Evolutionary conservation across 1,140 invertebrate genomes (phyloP), one percentile per base, ranked within the genome.

Genomic region (Homarus americanus): DNA sequence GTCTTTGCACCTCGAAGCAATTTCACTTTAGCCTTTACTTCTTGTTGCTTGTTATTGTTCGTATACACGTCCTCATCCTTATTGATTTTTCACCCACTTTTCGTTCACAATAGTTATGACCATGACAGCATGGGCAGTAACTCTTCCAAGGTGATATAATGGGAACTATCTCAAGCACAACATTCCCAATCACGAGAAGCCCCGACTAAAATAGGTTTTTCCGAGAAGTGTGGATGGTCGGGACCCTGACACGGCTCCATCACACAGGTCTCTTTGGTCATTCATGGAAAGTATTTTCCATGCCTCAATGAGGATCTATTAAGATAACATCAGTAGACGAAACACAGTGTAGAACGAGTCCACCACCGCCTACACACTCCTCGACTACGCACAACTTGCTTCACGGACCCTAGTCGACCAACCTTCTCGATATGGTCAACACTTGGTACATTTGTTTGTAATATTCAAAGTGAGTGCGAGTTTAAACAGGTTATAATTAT

Each of bases 371-470:
- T 44, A 78, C 75, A 78, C 75, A 78, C 75, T n/a, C n/a, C 75
- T 40, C 75, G 36, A 78, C 75, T 78, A 78, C 75, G 75, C 75
- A 82, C 49, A 82, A 82, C 44, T 82, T 82, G 49, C 79, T 82
- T 82, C 79, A 82, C 79, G 49, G 17, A 15, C 24, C 9, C 15
- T 28, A 15, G 79, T 36, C 49, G 63, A 63, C 38, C 79, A 63
- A 82, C 49, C 49, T 49, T 49, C 79, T 82, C 79, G 12, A 24
- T 63, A 63, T 82, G 79, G 41, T 80, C 78, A 80, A 80, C 44
- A 80, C 41, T n/a, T n/a, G 36, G 28, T 10, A 80, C 44, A 80
- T 53, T 80, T 36, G 4, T 24, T 63, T 78, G 44, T n/a, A 49
- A 49, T 15, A 49, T 49, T 49, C 44, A 15, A 5, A 7, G 5